A percentile compares a stretch with the other conserved stretches of the same genome.
Conservation (phyloP, 2,888 invertebrate genomes). For the Aporophyla lueneburgensis region DNA sequence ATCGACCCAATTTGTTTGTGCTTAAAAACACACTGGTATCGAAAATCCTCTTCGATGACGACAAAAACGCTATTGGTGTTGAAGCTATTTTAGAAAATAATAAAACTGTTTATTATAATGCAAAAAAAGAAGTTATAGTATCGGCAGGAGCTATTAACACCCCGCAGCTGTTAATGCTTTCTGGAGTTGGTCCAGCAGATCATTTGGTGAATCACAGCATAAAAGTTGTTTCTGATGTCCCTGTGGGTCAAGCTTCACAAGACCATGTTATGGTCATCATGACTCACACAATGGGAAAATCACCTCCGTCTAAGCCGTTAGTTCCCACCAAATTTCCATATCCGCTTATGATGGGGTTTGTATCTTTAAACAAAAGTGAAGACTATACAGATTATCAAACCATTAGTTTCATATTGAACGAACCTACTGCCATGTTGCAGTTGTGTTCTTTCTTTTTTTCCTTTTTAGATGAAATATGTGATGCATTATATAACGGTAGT, state of each 20-base stretch:
- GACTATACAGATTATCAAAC: slow-evolving; percentile 81
- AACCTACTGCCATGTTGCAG: slow-evolving; percentile 42
- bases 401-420: slow-evolving; percentile 59
- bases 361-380: slow-evolving; percentile 91
- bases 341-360: slow-evolving; percentile 68
- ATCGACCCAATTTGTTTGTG: slow-evolving; percentile 76
- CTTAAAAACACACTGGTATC: slow-evolving; percentile 86
- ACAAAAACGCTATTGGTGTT: slow-evolving; percentile 84
- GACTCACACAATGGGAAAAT: slow-evolving; percentile 63
- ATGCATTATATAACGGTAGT: slow-evolving; percentile 57
- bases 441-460: slow-evolving; percentile 63
- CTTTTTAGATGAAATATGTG: slow-evolving; percentile 66
- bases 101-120: slow-evolving; percentile 66
- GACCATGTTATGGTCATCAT: slow-evolving; percentile 81
- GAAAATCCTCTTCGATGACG: slow-evolving; percentile 85
- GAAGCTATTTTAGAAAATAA: slow-evolving; percentile 75
- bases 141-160: slow-evolving; percentile 86
- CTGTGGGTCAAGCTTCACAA: slow-evolving; percentile 85
- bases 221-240: slow-evolving; percentile 77
- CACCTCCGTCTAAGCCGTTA: slow-evolving; percentile 73
- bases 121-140: slow-evolving; percentile 85
- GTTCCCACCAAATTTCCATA: slow-evolving; percentile 72
- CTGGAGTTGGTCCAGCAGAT: slow-evolving; percentile 85
- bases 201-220: slow-evolving; percentile 78
- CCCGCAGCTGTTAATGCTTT: slow-evolving; percentile 86